Conservation (phyloP, 2,888 invertebrate species). For the Coecobrya sp. region DNA sequence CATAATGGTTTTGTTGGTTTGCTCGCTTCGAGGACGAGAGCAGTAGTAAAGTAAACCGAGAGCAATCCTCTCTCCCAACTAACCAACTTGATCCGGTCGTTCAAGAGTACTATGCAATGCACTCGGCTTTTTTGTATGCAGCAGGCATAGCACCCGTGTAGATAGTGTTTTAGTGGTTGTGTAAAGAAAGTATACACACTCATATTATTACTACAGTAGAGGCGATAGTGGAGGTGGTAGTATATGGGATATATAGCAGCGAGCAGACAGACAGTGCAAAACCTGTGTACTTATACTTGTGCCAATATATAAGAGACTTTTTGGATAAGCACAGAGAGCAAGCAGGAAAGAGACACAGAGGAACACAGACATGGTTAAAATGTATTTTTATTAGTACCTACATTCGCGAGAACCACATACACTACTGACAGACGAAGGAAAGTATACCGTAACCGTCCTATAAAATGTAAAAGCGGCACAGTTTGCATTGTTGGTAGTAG, state of each 20-base stretch:
- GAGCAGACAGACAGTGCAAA: conserved; percentile 53
- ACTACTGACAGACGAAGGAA: conserved; percentile 3
- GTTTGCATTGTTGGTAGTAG: conserved; percentile 23
- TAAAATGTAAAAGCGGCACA: conserved; percentile 1
- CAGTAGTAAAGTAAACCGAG: conserved; percentile 49
- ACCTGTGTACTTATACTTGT: conserved; percentile 30
- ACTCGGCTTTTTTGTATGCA: conserved; percentile 55
- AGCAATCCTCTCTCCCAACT: conserved; percentile 40
- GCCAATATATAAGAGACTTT: background rate
- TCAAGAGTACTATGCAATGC: conserved; percentile 44
- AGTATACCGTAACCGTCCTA: background rate
- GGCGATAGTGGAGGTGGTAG: background rate
- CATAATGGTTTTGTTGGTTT: conserved; percentile 39
- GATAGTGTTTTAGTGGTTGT: background rate
- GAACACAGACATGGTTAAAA: conserved; percentile 5
- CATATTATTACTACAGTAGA: background rate
- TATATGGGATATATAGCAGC: too few relatives aligned
- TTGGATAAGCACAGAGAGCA: background rate
- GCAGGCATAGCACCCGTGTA: background rate
- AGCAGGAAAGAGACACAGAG: background rate
- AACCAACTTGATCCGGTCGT: conserved; percentile 68
- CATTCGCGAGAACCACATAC: background rate
- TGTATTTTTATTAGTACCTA: conserved; percentile 13
- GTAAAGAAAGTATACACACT: background rate
- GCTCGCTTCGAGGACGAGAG: conserved; percentile 52